Percentiles rank a stretch among this genome's conserved stretches.
phyloP scores from a whole-genome alignment of 2,888 invertebrate species.

The Coelogynopora nodosa region DNA sequence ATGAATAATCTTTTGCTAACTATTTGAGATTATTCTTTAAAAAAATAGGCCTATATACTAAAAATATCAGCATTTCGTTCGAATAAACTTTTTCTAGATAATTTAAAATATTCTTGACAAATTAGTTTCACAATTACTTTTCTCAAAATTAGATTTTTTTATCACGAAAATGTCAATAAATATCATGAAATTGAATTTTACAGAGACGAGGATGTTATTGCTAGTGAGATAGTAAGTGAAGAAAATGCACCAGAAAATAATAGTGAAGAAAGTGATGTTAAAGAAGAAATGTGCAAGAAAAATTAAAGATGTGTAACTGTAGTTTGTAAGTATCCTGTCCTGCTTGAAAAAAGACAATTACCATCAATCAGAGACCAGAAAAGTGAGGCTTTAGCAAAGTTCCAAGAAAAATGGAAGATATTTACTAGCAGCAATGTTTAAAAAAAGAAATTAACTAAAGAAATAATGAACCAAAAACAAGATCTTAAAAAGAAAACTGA shows the following conservation, averaged over 20 bases:
- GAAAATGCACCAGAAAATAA: not conserved
- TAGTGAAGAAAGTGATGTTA: not conserved
- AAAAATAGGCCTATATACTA: not conserved
- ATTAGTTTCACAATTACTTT: not conserved
- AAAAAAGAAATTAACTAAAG: not conserved
- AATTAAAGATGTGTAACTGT: too few relatives aligned
- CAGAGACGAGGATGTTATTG: slow-evolving; percentile 4
- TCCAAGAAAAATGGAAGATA: not conserved
- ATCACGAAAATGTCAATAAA: not conserved
- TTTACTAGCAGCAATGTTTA: not conserved
- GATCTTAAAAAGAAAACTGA: not conserved
- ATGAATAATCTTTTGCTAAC: slow-evolving; percentile 22
- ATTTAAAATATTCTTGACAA: not conserved
- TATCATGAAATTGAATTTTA: slow-evolving; percentile 1
- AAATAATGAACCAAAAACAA: not conserved
- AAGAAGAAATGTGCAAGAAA: not conserved
- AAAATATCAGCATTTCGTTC: not conserved
- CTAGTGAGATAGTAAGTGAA: not conserved
- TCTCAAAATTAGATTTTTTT: not conserved
- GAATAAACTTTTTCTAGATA: not conserved
- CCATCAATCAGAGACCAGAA: not conserved
- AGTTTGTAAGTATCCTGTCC: too few relatives aligned
- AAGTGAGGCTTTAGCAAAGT: not conserved
- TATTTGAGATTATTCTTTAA: slow-evolving; percentile 10
- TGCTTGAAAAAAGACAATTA: not conserved